Percentiles rank a stretch among this genome's conserved stretches.
Conservation (phyloP, 1,140 invertebrate species). For the Drosophila ananassae region DNA sequence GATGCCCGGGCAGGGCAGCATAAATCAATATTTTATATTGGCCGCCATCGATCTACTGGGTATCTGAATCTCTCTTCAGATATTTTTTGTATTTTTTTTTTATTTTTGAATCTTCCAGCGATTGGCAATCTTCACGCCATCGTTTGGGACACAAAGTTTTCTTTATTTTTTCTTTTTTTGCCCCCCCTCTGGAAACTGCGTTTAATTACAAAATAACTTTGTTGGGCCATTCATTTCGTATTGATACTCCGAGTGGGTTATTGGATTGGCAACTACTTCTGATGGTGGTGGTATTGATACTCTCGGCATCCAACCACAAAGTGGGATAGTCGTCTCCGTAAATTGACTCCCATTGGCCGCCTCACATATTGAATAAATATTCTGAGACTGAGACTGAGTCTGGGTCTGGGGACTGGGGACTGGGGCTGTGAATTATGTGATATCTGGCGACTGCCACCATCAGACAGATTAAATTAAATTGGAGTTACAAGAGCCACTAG, state of each 20-base stretch:
- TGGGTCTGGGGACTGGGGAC: too few relatives aligned
- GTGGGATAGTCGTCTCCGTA: conserved; percentile 11
- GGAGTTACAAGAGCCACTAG: neutral
- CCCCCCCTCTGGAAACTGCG: neutral
- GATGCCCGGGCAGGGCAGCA: conserved; percentile 55
- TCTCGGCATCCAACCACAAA: neutral
- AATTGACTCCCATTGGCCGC: conserved; percentile 41
- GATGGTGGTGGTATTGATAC: neutral
- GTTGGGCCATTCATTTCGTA: conserved; percentile 8
- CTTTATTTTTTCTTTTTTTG: neutral
- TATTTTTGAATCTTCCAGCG: conserved; percentile 10
- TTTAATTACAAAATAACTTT: conserved; percentile 47
- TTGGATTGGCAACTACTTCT: neutral
- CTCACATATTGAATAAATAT: conserved; percentile 19
- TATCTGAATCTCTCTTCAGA: conserved; percentile 3
- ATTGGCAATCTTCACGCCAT: conserved; percentile 58
- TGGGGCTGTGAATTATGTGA: conserved; percentile 21
- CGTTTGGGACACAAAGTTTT: conserved; percentile 26
- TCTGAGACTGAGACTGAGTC: conserved; percentile 1
- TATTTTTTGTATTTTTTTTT: neutral
- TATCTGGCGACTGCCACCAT: neutral
- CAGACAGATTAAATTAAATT: conserved; percentile 31
- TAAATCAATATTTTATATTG: conserved; percentile 69
- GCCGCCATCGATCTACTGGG: conserved; percentile 22
- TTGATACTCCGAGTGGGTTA: neutral